Percentiles rank a stretch among this genome's conserved stretches.
Conservation (phyloP, 2,888 invertebrate genomes). For the Watsonalla cultraria region DNA sequence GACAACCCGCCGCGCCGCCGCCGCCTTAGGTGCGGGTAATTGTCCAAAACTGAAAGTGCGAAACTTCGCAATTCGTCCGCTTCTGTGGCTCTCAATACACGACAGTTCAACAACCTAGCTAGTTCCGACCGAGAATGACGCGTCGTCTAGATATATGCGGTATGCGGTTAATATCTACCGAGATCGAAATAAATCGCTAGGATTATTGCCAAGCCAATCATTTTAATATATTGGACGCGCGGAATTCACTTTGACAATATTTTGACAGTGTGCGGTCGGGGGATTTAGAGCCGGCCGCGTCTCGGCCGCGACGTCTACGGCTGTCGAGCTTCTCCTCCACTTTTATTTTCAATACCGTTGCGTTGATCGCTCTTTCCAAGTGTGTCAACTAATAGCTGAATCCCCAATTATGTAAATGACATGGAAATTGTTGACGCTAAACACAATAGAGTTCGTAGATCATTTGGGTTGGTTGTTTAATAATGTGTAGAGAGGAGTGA, state of each 20-base stretch:
- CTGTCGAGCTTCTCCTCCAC: slow-evolving; percentile 40
- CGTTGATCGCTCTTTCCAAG: background rate
- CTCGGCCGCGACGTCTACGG: slow-evolving; percentile 23
- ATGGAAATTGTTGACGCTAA: background rate
- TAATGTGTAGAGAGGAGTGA: background rate
- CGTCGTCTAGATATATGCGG: slow-evolving; percentile 69
- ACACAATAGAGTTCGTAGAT: background rate
- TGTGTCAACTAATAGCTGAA: background rate
- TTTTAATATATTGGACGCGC: slow-evolving; percentile 74
- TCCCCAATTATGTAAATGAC: background rate
- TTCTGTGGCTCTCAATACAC: slow-evolving; percentile 55
- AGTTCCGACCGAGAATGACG: slow-evolving; percentile 47
- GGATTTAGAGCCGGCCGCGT: slow-evolving; percentile 53
- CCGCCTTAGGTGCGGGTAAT: slow-evolving; percentile 16
- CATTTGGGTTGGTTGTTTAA: background rate
- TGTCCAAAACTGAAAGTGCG: slow-evolving; percentile 47
- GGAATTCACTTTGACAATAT: slow-evolving; percentile 78
- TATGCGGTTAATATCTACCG: slow-evolving; percentile 71
- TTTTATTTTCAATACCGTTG: slow-evolving; percentile 39
- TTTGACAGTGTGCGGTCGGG: slow-evolving; percentile 73
- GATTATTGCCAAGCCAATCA: slow-evolving; percentile 78
- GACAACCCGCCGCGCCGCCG: slow-evolving; percentile 36
- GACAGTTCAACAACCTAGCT: slow-evolving; percentile 70
- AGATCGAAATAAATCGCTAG: slow-evolving; percentile 77
- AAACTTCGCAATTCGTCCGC: slow-evolving; percentile 31